Evolutionary conservation across 2,797 vertebrate species (phyloP).

Genomic region (Apodemus agrarius): DNA sequence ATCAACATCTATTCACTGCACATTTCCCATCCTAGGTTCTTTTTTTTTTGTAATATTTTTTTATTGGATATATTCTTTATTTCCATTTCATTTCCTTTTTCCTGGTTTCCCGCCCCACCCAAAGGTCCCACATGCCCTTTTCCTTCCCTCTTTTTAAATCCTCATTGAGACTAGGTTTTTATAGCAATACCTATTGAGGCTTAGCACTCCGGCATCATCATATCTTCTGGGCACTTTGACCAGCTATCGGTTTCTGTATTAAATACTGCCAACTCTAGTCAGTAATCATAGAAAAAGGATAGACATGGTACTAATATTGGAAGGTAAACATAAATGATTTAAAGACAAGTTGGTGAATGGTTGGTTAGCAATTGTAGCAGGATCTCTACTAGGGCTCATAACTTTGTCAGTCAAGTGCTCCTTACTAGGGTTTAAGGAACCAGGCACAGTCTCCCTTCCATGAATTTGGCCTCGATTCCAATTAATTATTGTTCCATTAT

Average conservation of each 20-base stretch:
- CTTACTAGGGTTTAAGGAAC: neutral
- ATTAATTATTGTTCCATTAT: neutral
- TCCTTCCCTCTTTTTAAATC: neutral
- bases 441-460: neutral
- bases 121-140: too few relatives aligned
- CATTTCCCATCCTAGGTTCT: too few relatives aligned
- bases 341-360: neutral
- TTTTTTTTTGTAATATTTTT: too few relatives aligned
- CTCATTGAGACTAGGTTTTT: neutral
- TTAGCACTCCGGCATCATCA: neutral
- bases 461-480: neutral
- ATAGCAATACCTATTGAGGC: neutral
- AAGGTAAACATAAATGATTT: neutral
- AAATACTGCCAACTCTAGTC: neutral
- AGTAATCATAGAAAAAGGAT: neutral
- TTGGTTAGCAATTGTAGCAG: neutral
- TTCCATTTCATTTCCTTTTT: too few relatives aligned
- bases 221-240: neutral
- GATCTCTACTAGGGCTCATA: neutral
- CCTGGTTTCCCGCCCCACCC: too few relatives aligned
- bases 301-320: neutral
- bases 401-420: neutral
- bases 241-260: neutral
- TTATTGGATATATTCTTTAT: too few relatives aligned
- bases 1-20: neutral